phyloP scores from a whole-genome alignment of 2,888 invertebrate species.

The Eupeodes luniger region DNA sequence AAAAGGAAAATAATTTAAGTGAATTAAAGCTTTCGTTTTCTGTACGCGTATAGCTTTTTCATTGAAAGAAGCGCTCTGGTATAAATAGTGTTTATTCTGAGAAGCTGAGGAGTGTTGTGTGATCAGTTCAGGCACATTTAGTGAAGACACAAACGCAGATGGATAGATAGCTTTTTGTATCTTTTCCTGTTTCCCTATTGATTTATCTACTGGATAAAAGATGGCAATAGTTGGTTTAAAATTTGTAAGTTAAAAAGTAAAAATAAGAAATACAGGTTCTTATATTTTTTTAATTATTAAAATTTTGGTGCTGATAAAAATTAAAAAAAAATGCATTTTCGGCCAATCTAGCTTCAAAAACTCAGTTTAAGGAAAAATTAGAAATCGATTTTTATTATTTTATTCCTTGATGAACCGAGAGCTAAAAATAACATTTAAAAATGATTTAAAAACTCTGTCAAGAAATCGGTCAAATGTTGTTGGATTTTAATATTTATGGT shows the following conservation, averaged over 20 bases:
- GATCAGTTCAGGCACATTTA: conserved; percentile 18
- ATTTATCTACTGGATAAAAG: conserved; percentile 64
- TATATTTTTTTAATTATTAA: background rate
- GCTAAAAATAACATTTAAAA: no score
- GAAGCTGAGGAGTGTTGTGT: background rate
- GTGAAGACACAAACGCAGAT: conserved; percentile 1
- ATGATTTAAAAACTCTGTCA: no score
- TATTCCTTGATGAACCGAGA: no score
- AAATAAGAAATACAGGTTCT: background rate
- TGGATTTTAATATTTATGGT: no score
- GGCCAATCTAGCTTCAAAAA: no score
- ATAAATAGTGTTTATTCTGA: background rate
- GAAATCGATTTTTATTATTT: no score
- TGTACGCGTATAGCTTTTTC: background rate
- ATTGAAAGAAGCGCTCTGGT: background rate
- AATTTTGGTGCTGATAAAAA: no score
- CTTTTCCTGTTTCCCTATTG: background rate
- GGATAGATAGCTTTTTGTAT: background rate
- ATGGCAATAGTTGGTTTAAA: conserved; percentile 44
- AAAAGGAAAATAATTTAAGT: background rate
- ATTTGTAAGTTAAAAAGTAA: conserved; percentile 25
- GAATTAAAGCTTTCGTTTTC: conserved; percentile 9
- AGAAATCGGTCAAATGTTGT: no score
- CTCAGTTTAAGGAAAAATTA: no score
- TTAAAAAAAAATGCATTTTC: no score